phyloP scores from a whole-genome alignment of 1,140 invertebrate species.

The Plodia interpunctella region DNA sequence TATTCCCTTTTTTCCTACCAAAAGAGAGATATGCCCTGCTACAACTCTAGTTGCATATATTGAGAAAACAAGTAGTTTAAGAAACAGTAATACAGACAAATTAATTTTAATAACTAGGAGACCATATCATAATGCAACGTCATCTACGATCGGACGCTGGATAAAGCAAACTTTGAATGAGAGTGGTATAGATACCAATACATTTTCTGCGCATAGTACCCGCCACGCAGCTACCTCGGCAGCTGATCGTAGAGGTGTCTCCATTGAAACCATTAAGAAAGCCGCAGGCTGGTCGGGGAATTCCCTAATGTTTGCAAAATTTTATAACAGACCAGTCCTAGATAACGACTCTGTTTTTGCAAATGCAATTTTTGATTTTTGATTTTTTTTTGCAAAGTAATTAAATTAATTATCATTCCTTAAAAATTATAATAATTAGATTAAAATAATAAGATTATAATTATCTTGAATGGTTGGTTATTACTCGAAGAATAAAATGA shows the following conservation, averaged over 20 bases:
- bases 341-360: neutral
- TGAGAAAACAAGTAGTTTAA: neutral
- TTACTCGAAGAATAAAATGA: too few species aligned
- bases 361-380: neutral
- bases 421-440: neutral
- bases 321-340: constrained; percentile 1
- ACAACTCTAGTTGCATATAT: constrained; percentile 8
- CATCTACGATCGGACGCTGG: constrained; percentile 13
- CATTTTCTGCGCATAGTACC: constrained; percentile 2
- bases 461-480: too few species aligned
- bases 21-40: constrained; percentile 14
- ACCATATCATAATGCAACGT: constrained; percentile 9
- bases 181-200: constrained; percentile 1
- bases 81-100: constrained; percentile 7
- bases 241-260: constrained; percentile 2
- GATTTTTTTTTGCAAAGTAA: neutral
- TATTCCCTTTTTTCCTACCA: constrained; percentile 13
- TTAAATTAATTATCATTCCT: neutral
- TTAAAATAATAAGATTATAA: too few species aligned
- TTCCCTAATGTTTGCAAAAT: constrained; percentile 5
- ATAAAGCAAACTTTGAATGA: constrained; percentile 7
- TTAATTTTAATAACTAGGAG: constrained; percentile 13
- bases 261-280: constrained; percentile 8
- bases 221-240: neutral
- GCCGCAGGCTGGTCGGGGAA: constrained; percentile 12